Percentiles rank a stretch among this genome's conserved stretches.
These are phyloP conservation scores for Thamnophis elegans DNA, from an alignment of 2,797 vertebrate genomes.

Conservation along the genomic window DNA sequence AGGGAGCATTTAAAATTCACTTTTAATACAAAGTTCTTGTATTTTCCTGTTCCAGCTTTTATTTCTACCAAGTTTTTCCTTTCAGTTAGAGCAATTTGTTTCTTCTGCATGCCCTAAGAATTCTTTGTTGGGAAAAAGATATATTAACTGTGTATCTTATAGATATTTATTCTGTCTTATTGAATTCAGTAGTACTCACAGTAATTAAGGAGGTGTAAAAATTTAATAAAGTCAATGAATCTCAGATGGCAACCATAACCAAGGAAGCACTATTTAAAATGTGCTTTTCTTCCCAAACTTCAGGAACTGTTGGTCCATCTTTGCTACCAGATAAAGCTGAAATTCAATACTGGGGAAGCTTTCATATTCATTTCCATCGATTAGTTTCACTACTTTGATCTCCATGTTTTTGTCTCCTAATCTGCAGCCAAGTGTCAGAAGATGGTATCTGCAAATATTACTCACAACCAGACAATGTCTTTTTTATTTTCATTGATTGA, in stretches of 20 bases:
- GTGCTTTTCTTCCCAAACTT: background rate
- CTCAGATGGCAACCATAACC: background rate
- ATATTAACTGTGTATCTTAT: background rate
- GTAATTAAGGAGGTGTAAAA: background rate
- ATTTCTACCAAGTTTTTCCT: background rate
- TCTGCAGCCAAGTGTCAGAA: background rate
- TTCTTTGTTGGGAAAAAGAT: background rate
- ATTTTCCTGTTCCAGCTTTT: background rate
- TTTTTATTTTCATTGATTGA: background rate
- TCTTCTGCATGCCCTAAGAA: background rate
- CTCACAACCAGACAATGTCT: background rate
- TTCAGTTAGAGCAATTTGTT: background rate
- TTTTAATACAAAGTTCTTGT: background rate
- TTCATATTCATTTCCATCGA: slow-evolving; percentile 16
- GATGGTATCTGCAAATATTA: slow-evolving; percentile 12
- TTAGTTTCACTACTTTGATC: slow-evolving; percentile 30
- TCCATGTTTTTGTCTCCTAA: background rate
- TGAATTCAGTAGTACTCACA: background rate
- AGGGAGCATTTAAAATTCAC: background rate
- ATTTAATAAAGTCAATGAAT: background rate
- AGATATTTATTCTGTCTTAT: background rate
- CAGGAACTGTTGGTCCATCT: slow-evolving; percentile 17
- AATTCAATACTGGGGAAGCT: background rate
- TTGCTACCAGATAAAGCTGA: background rate
- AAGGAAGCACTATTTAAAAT: background rate